These are phyloP conservation scores for Naja naja DNA, from an alignment of 2,113 vertebrate genomes.

Conservation along the genomic window DNA sequence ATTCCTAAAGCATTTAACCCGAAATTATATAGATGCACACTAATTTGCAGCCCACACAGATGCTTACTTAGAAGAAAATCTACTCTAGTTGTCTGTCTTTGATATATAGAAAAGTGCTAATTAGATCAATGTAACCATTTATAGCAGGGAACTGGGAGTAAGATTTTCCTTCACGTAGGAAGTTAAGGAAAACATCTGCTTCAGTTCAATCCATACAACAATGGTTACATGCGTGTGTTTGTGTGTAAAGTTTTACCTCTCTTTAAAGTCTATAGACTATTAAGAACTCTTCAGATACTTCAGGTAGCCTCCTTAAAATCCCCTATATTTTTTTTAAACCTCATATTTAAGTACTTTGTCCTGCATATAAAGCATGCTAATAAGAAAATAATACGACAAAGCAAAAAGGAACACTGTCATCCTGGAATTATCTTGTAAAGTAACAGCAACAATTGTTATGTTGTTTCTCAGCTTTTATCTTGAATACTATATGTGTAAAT, in stretches of 20 bases:
- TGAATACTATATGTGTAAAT: not conserved
- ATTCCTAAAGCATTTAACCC: not conserved
- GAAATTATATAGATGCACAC: not conserved
- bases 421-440: slow-evolving; percentile 27
- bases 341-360: not conserved
- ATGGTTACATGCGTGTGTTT: not conserved
- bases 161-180: not conserved
- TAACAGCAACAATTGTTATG: slow-evolving; percentile 31
- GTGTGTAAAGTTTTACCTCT: too few relatives aligned
- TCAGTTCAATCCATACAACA: not conserved
- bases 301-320: not conserved
- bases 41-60: not conserved
- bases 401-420: not conserved
- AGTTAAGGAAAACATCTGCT: not conserved
- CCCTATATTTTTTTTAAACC: not conserved
- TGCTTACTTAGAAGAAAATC: not conserved
- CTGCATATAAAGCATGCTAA: slow-evolving; percentile 1
- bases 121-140: not conserved
- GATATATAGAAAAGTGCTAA: not conserved
- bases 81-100: not conserved
- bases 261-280: not conserved
- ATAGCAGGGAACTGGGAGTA: not conserved
- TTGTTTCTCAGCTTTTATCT: slow-evolving; percentile 25
- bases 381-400: not conserved
- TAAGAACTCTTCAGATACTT: not conserved